Evolutionary conservation across 2,113 vertebrate species (phyloP).

Genomic region (Gymnarchus niloticus): DNA sequence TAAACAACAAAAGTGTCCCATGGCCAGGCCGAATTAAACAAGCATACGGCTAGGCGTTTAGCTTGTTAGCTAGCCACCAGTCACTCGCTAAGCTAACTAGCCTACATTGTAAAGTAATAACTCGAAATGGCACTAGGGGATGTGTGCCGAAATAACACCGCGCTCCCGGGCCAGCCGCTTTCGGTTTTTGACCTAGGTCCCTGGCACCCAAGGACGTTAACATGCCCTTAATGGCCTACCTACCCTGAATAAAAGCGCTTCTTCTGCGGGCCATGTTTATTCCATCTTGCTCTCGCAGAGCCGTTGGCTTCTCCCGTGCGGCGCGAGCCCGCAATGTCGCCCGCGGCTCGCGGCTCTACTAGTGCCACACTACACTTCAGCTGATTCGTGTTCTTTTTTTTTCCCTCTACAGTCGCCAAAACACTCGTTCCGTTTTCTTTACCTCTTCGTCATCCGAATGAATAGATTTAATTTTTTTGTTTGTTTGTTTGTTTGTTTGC

Average conservation of each 20-base stretch:
- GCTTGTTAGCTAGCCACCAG: not conserved
- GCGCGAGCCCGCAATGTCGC: conserved; percentile 3
- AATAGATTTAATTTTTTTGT: not conserved
- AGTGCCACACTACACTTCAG: not conserved
- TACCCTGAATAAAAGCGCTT: conserved; percentile 65
- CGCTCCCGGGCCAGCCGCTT: not conserved
- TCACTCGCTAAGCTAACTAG: not conserved
- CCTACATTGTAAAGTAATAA: not conserved
- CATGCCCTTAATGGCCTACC: conserved; percentile 49
- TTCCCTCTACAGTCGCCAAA: not conserved
- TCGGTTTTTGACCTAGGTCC: no score
- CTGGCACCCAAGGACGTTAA: not conserved
- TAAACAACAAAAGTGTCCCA: not conserved
- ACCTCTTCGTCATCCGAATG: not conserved
- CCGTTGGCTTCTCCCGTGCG: not conserved
- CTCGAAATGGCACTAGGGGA: not conserved
- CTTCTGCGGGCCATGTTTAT: conserved; percentile 65
- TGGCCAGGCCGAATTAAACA: not conserved
- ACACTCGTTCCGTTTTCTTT: no score
- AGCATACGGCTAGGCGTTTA: not conserved
- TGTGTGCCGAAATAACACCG: not conserved
- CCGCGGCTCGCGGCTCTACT: conserved; percentile 12
- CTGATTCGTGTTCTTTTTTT: conserved; percentile 2
- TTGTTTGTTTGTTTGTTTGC: not conserved
- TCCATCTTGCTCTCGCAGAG: conserved; percentile 49